Percentiles rank a stretch among this genome's conserved stretches.
Conservation (phyloP, 2,797 vertebrate species). For the Sebastiscus albofasciatus region DNA sequence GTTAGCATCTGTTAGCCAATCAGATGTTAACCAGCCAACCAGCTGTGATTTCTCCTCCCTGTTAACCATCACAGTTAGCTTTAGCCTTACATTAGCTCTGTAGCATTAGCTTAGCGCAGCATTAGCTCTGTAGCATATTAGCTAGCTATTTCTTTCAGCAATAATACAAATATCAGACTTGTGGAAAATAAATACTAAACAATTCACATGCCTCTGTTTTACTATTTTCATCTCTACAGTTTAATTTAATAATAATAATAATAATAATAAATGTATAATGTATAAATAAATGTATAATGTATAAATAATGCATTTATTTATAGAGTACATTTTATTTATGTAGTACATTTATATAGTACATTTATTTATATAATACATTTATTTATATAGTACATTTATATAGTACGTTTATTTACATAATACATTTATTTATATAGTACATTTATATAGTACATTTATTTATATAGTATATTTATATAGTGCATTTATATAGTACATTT, state of each 20-base stretch:
- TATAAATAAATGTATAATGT: no score
- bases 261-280: no score
- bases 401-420: no score
- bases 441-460: no score
- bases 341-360: no score
- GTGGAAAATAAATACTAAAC: not conserved
- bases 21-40: constrained; percentile 21
- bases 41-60: constrained; percentile 5
- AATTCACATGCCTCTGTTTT: not conserved
- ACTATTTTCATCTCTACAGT: not conserved
- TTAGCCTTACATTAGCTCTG: not conserved
- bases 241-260: not conserved
- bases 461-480: no score
- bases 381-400: no score
- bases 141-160: not conserved
- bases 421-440: no score
- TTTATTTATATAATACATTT: no score
- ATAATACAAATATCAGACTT: not conserved
- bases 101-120: not conserved
- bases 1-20: constrained; percentile 1
- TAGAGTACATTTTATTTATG: no score
- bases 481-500: no score
- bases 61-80: not conserved
- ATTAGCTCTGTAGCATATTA: not conserved
- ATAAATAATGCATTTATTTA: no score